A percentile compares a stretch with the other conserved stretches of the same genome.
phyloP scores from a whole-genome alignment of 2,797 vertebrate genomes.

The Melopsittacus undulatus region DNA sequence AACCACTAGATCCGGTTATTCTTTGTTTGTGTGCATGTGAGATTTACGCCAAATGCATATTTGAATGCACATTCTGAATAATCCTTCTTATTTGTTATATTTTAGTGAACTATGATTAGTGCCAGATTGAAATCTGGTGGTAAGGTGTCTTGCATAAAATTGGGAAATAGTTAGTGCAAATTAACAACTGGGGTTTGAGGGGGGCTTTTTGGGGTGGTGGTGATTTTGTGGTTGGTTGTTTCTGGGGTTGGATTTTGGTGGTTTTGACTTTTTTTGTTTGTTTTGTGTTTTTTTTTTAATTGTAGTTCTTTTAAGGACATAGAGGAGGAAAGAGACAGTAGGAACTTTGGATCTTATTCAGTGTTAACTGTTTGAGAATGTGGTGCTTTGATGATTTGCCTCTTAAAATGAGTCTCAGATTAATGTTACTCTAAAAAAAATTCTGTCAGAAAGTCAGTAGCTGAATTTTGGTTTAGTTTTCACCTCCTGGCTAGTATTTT shows the following conservation, averaged over 20 bases:
- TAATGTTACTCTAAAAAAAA: not conserved
- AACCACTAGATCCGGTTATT: not conserved
- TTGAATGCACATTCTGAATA: not conserved
- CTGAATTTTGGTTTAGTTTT: not conserved
- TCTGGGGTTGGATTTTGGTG: not conserved
- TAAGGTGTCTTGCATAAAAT: not conserved
- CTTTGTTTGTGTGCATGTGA: not conserved
- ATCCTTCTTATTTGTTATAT: not conserved
- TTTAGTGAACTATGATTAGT: not conserved
- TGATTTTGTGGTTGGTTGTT: not conserved
- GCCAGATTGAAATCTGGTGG: not conserved
- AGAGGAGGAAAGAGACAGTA: not conserved
- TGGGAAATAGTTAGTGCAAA: not conserved
- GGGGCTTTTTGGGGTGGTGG: not conserved
- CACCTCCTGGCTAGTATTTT: rapidly evolving
- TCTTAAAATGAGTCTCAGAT: not conserved
- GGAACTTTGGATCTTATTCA: not conserved
- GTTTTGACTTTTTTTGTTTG: not conserved
- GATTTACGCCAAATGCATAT: not conserved
- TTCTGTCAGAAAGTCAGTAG: not conserved
- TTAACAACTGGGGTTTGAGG: not conserved
- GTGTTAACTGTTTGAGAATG: not conserved
- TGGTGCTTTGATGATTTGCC: not conserved
- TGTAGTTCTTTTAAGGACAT: not conserved
- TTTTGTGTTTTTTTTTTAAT: not conserved